Base-by-base conservation (phyloP, 2,888 invertebrate genomes). In the Archips crataeganus region DNA sequence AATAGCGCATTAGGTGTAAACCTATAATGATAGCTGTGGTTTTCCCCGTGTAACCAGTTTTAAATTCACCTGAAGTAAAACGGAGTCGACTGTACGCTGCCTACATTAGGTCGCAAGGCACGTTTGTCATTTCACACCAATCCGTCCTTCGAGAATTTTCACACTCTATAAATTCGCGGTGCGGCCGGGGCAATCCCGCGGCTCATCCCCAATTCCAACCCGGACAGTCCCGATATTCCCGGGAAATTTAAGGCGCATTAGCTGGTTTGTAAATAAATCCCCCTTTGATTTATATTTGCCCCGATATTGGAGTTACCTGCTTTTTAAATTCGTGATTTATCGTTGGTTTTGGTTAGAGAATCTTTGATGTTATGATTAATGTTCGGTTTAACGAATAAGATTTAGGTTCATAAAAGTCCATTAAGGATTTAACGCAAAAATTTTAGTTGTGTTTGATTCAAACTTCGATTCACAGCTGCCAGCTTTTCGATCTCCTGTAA, bases 121-220 rank as follows among this genome's bases (percentile, higher is more conserved):
- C 92, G 90, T 90, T 88, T 89, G 89, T 90, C 90, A 91, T 91
- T 88, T 85, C 87, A 84, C 84, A 83, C 80, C 81, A 86, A 90
- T 87, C 87, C 86, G 83, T 80, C 82, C 85, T 84, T 84, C 84
- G 81, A 81, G 86, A 87, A 86, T 89, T 90, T 91, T 90, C 90
- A 90, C 92, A 91, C 87, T 91, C 90, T 90, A 91, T 90, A 91
- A 90, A 92, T 91, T 90, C 84, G 82, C 84, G 79, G 84, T 85
- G 85, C 83, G 78, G 81, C 81, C 81, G 84, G 85, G 83, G 86
- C 85, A 86, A 86, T 90, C 86, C 86, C 87, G 75, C 78, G 84
- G 83, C 80, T 89, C 85, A 80, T 81, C 78, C 81, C 77, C 80
- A 78, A 81, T 84, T 81, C 79, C 74, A 76, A 66, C 75, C 73